A percentile compares a stretch with the other conserved stretches of the same genome.
Evolutionary conservation across 1,140 invertebrate species (phyloP).

Genomic region (Asobara japonica): DNA sequence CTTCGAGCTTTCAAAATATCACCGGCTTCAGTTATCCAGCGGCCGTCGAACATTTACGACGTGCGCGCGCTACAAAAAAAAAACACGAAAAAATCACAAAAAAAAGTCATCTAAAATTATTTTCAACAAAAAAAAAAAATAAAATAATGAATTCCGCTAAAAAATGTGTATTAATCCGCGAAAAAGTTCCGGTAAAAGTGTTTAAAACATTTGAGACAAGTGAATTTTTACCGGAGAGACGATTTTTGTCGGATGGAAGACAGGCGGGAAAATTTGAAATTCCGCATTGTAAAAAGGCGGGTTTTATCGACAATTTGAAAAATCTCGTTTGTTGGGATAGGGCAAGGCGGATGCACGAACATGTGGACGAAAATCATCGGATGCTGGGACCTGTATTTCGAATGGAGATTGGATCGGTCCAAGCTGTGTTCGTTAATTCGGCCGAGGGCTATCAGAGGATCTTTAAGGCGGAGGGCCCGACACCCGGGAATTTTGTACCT

Average conservation of each 20-base stretch:
- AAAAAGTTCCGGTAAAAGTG: not conserved
- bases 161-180: not conserved
- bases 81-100: not conserved
- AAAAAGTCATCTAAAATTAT: not conserved
- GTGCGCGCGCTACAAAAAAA: not conserved
- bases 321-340: constrained; percentile 55
- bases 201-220: not conserved
- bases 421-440: constrained; percentile 78
- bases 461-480: constrained; percentile 80
- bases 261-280: not conserved
- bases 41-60: not conserved
- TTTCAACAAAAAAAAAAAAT: not conserved
- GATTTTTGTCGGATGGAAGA: not conserved
- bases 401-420: constrained; percentile 74
- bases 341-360: constrained; percentile 72
- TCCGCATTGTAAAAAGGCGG: constrained; percentile 58
- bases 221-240: not conserved
- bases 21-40: not conserved
- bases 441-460: constrained; percentile 75
- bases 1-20: not conserved
- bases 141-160: not conserved
- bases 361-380: constrained; percentile 77
- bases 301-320: constrained; percentile 58
- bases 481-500: constrained; percentile 81
- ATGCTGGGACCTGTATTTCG: constrained; percentile 79